A percentile compares a stretch with the other conserved stretches of the same genome.
Evolutionary conservation across 2,113 vertebrate genomes (phyloP).

Genomic region (Columba livia): DNA sequence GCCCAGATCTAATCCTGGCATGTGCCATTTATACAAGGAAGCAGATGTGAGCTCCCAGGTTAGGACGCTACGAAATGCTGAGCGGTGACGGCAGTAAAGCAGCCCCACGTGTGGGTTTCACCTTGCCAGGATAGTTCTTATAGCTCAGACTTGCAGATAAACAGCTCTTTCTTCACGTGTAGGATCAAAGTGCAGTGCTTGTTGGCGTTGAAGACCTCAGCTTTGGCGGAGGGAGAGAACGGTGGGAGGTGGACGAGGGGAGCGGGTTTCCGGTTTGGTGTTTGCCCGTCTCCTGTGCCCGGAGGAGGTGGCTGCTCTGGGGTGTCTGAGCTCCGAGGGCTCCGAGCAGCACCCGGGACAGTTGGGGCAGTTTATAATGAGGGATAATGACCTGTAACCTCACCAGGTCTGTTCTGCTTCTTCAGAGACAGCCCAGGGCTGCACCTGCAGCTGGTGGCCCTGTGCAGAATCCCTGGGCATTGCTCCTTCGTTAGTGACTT

Average conservation of each 20-base stretch:
- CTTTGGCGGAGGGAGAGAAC: neutral
- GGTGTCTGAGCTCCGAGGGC: neutral
- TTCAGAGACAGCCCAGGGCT: neutral
- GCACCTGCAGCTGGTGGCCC: neutral
- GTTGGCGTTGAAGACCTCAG: neutral
- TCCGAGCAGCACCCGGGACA: neutral
- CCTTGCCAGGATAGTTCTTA: neutral
- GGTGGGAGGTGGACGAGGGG: neutral
- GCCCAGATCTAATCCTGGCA: neutral
- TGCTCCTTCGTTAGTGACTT: neutral
- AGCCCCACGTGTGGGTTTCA: neutral
- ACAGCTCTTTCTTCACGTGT: neutral
- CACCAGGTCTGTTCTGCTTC: neutral
- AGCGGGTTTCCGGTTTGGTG: fast-evolving
- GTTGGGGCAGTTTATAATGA: neutral
- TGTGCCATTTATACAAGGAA: neutral
- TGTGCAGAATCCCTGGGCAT: neutral
- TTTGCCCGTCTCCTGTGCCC: neutral
- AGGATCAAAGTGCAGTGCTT: neutral
- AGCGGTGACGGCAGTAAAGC: neutral
- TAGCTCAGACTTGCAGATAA: neutral
- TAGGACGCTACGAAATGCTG: neutral
- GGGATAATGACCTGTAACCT: neutral
- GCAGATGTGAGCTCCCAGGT: neutral
- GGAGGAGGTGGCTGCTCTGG: neutral